phyloP scores from a whole-genome alignment of 2,113 vertebrate genomes.

The Strix uralensis region DNA sequence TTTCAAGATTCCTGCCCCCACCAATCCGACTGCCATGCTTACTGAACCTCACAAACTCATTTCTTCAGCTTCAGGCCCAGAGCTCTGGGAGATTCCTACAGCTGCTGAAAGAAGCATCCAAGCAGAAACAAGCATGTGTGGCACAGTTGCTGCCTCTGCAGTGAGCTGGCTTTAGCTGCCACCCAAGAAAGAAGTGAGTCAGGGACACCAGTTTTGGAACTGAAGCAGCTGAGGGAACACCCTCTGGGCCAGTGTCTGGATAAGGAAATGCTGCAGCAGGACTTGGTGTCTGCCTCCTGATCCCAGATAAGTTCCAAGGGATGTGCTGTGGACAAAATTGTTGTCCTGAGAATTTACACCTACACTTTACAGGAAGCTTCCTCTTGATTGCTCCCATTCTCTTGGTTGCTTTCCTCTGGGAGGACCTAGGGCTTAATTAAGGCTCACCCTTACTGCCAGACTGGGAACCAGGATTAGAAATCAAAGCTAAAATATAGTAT shows the following conservation, averaged over 20 bases:
- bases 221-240: background rate
- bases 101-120: background rate
- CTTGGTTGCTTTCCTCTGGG: background rate
- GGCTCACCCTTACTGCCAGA: background rate
- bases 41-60: background rate
- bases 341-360: background rate
- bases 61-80: background rate
- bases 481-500: background rate
- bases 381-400: background rate
- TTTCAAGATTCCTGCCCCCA: background rate
- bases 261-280: background rate
- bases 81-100: background rate
- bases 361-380: background rate
- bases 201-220: background rate
- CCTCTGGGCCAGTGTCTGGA: background rate
- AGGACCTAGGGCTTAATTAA: background rate
- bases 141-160: background rate
- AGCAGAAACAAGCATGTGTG: background rate
- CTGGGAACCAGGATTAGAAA: background rate
- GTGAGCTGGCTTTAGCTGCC: background rate
- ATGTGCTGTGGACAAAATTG: background rate
- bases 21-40: background rate
- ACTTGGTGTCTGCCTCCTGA: background rate
- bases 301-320: background rate
- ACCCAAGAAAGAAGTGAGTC: background rate